Evolutionary conservation across 2,888 invertebrate species (phyloP).

Genomic region (Pecten maximus): DNA sequence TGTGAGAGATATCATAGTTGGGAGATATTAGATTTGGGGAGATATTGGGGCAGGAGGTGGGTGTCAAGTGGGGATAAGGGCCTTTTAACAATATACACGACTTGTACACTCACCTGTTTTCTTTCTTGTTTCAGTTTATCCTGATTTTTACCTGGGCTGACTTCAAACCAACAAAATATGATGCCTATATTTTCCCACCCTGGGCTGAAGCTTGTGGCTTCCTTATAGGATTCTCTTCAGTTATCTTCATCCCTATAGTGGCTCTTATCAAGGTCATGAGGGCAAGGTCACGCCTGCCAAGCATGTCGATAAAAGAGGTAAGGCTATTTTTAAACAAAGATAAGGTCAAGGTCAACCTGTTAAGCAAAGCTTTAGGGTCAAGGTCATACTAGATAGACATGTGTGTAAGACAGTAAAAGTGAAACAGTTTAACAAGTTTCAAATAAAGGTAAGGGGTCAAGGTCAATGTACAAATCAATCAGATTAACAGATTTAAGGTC

Average conservation of each 20-base stretch:
- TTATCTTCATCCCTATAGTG: conserved; percentile 88
- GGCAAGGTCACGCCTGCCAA: conserved; percentile 46
- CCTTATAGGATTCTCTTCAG: conserved; percentile 88
- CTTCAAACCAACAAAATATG: conserved; percentile 87
- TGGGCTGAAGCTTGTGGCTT: conserved; percentile 90
- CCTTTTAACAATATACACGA: too few species aligned
- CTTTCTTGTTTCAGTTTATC: conserved; percentile 85
- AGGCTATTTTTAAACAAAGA: conserved; percentile 35
- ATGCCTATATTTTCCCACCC: conserved; percentile 87
- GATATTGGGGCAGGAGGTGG: too few species aligned
- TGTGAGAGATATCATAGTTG: too few species aligned
- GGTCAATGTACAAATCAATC: too few species aligned
- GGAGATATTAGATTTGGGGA: too few species aligned
- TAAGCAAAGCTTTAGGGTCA: background rate
- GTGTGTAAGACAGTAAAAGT: too few species aligned
- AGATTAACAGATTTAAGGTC: too few species aligned
- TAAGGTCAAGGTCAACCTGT: background rate
- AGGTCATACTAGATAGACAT: too few species aligned
- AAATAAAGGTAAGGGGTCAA: too few species aligned
- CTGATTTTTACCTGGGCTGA: conserved; percentile 89
- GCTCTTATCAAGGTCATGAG: conserved; percentile 83
- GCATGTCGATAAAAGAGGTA: conserved; percentile 58
- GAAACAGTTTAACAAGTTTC: too few species aligned
- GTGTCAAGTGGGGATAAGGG: too few species aligned
- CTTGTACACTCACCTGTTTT: background rate